These are phyloP conservation scores for Drosophila pseudoananassae DNA, from an alignment of 1,140 invertebrate genomes.

Conservation along the genomic window DNA sequence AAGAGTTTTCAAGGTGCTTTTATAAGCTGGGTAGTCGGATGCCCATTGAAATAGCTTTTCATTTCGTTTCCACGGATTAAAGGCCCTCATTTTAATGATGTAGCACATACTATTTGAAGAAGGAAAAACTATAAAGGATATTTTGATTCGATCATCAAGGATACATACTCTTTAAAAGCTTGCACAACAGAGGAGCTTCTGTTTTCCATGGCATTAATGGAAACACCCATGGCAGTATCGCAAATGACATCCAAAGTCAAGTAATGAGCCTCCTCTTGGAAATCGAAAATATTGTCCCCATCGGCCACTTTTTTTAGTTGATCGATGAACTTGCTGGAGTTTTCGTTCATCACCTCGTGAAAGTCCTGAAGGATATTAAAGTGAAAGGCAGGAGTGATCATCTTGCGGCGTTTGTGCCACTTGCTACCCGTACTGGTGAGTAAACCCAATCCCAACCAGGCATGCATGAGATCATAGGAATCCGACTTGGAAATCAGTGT, in stretches of 20 bases:
- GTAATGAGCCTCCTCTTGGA: slow-evolving; percentile 68
- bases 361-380: slow-evolving; percentile 92
- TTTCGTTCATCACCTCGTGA: slow-evolving; percentile 88
- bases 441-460: slow-evolving; percentile 84
- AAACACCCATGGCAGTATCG: slow-evolving; percentile 77
- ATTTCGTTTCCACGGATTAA: slow-evolving; percentile 55
- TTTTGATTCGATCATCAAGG: background rate
- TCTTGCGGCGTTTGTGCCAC: slow-evolving; percentile 78
- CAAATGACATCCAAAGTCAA: slow-evolving; percentile 76
- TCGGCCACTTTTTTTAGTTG: slow-evolving; percentile 63
- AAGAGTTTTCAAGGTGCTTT: slow-evolving; percentile 50
- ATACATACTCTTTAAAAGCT: slow-evolving; percentile 70
- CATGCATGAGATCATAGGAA: slow-evolving; percentile 82
- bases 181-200: slow-evolving; percentile 54
- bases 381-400: slow-evolving; percentile 93
- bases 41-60: slow-evolving; percentile 41
- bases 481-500: slow-evolving; percentile 63
- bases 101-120: slow-evolving; percentile 53
- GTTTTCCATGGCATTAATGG: slow-evolving; percentile 76
- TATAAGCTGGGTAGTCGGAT: slow-evolving; percentile 45
- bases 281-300: slow-evolving; percentile 64
- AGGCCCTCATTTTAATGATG: slow-evolving; percentile 68
- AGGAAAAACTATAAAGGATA: background rate
- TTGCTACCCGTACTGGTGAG: slow-evolving; percentile 75
- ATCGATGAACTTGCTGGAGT: slow-evolving; percentile 87